Base-by-base conservation (phyloP, 2,797 vertebrate genomes). In the Anas bernieri region DNA sequence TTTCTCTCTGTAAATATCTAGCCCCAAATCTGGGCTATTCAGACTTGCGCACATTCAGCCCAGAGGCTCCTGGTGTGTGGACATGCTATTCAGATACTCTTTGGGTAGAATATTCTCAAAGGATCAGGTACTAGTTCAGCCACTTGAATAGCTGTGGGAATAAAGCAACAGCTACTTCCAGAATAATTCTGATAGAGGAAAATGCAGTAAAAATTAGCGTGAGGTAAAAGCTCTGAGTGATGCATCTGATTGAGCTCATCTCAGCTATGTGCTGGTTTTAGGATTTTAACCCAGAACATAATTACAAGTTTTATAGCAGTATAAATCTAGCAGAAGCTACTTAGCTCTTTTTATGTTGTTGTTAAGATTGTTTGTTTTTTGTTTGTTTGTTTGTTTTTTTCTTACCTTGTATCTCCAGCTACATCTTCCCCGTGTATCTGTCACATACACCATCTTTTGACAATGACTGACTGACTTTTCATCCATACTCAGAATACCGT, bases 381-480 rank as follows among this genome's bases (percentile, higher is more conserved):
- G 48, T 14, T 50, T 46, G 45, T 46, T 46, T 23, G 12, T 48
- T 48, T 48, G 26, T 72, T 59, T 87, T 89, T 90, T 93, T 96
- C 98, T 98, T 98, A 98, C 98, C 98, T 98, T 97, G 94, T 97
- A 81, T 89, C 94, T 97, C 97, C 97, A 98, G 98, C 98, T 98
- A 98, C 98, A 98, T 98, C 98, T 97, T 98, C 98, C 98, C 97
- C 98, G 97, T 91, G 94, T 96, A 94, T 98, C 98, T 98, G 97
- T 98, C 93, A 98, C 92, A 97, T 97, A 94, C 62, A 95, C 97
- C 97, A 93, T 97, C 97, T 98, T 98, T 98, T 97, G 97, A 98
- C 98, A 98, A 95, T 97, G 96, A 97, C 96, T 98, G 97, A 97
- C 95, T 98, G 97, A 96, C 94, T 97, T 98, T 97, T 98, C 96